Percentiles rank a stretch among this genome's conserved stretches.
Evolutionary conservation across 2,888 invertebrate species (phyloP).

Genomic region (Dolichomitus sp.): DNA sequence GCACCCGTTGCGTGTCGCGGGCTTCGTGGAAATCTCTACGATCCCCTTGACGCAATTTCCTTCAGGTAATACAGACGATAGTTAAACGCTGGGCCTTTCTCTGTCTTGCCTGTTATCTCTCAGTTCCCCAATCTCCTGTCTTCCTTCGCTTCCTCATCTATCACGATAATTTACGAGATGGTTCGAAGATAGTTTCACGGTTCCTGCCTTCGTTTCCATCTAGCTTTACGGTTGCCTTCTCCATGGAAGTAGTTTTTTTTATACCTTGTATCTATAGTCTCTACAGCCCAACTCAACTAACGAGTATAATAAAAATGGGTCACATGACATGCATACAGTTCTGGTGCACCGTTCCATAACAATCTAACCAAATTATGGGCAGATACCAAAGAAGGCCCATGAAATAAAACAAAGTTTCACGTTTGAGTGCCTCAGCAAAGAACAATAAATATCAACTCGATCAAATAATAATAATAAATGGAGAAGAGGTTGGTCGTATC

Average conservation of each 20-base stretch:
- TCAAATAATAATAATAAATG: neutral
- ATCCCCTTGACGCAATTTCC: slow-evolving; percentile 68
- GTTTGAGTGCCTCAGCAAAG: neutral
- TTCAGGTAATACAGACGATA: slow-evolving; percentile 66
- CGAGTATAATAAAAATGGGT: slow-evolving; percentile 49
- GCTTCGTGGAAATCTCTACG: slow-evolving; percentile 62
- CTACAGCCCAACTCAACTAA: neutral
- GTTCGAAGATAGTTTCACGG: slow-evolving; percentile 60
- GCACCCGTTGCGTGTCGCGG: slow-evolving; percentile 32
- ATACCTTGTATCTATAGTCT: neutral
- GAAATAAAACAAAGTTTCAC: neutral
- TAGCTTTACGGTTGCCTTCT: slow-evolving; percentile 39
- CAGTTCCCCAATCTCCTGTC: slow-evolving; percentile 47
- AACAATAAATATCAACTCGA: neutral
- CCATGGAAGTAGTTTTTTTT: slow-evolving; percentile 14
- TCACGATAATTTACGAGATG: slow-evolving; percentile 67
- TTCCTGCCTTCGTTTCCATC: slow-evolving; percentile 49
- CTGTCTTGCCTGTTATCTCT: slow-evolving; percentile 26
- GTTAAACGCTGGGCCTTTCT: slow-evolving; percentile 57
- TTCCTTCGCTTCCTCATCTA: slow-evolving; percentile 64
- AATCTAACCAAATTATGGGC: neutral
- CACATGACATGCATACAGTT: slow-evolving; percentile 6
- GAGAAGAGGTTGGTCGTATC: slow-evolving; percentile 25
- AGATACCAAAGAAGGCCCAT: neutral
- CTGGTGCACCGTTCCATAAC: neutral